Conservation (phyloP, 2,113 vertebrate genomes). For the Puntigrus tetrazona region DNA sequence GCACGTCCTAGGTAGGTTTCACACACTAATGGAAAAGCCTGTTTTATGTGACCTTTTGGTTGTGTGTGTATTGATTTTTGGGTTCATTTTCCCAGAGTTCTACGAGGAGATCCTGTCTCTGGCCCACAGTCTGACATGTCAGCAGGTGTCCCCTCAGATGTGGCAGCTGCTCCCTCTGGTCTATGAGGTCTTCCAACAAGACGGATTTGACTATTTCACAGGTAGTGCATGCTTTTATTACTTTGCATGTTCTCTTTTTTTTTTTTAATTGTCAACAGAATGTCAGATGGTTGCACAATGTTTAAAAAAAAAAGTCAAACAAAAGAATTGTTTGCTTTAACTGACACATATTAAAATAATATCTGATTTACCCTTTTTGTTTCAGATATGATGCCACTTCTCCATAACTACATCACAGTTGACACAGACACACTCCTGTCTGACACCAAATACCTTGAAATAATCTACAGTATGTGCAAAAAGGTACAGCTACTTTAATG, state of each 20-base stretch:
- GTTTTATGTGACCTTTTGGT: neutral
- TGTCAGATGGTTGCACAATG: neutral
- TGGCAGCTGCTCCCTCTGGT: slow-evolving; percentile 97
- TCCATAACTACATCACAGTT: slow-evolving; percentile 98
- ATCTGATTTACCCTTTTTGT: slow-evolving; percentile 39
- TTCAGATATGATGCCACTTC: slow-evolving; percentile 98
- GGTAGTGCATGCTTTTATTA: slow-evolving; percentile 54
- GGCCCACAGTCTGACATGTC: slow-evolving; percentile 97
- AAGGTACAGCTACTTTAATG: slow-evolving; percentile 78
- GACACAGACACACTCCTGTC: slow-evolving; percentile 95
- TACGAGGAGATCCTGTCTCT: slow-evolving; percentile 98
- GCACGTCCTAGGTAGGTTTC: slow-evolving; percentile 88
- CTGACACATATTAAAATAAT: neutral
- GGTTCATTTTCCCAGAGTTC: slow-evolving; percentile 81
- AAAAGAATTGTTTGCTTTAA: neutral
- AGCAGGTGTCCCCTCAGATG: slow-evolving; percentile 98
- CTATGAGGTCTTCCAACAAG: slow-evolving; percentile 98
- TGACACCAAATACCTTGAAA: slow-evolving; percentile 97
- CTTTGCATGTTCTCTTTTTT: neutral
- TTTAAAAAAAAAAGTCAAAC: too few relatives aligned
- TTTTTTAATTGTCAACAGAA: neutral
- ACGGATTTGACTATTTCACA: slow-evolving; percentile 95
- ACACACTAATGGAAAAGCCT: slow-evolving; percentile 7
- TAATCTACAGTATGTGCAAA: slow-evolving; percentile 99
- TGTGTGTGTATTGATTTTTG: neutral